A percentile compares a stretch with the other conserved stretches of the same genome.
Evolutionary conservation across 2,113 vertebrate genomes (phyloP).

Genomic region (Fulmarus glacialis): DNA sequence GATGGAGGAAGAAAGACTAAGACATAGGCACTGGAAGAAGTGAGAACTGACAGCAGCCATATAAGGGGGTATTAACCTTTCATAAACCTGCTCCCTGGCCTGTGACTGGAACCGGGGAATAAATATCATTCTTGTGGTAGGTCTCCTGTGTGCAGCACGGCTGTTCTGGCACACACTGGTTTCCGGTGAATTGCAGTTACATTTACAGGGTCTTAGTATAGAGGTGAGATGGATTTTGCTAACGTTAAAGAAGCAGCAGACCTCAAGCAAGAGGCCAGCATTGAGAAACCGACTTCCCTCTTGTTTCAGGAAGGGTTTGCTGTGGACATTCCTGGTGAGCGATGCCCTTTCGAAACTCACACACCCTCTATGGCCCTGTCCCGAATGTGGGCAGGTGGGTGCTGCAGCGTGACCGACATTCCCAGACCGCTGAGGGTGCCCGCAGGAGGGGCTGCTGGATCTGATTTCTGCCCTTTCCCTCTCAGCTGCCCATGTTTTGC

Average conservation of each 20-base stretch:
- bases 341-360: not conserved
- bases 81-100: conserved; percentile 51
- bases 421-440: not conserved
- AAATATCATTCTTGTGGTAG: not conserved
- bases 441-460: not conserved
- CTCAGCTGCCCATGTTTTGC: not conserved
- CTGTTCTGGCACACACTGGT: not conserved
- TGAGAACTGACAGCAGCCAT: conserved; percentile 41
- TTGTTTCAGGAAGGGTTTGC: not conserved
- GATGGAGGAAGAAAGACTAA: not conserved
- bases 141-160: not conserved
- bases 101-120: conserved; percentile 13
- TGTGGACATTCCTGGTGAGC: not conserved
- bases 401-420: not conserved
- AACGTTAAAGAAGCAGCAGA: not conserved
- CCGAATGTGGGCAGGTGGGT: rapidly evolving
- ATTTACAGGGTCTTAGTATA: not conserved
- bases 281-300: not conserved
- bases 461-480: not conserved
- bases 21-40: not conserved
- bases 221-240: not conserved
- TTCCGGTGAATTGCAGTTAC: not conserved
- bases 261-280: not conserved
- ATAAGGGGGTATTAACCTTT: conserved; percentile 57
- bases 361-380: not conserved